Evolutionary conservation across 2,888 invertebrate species (phyloP), one percentile per base, ranked within the genome.

Genomic region (Acleris sparsana): DNA sequence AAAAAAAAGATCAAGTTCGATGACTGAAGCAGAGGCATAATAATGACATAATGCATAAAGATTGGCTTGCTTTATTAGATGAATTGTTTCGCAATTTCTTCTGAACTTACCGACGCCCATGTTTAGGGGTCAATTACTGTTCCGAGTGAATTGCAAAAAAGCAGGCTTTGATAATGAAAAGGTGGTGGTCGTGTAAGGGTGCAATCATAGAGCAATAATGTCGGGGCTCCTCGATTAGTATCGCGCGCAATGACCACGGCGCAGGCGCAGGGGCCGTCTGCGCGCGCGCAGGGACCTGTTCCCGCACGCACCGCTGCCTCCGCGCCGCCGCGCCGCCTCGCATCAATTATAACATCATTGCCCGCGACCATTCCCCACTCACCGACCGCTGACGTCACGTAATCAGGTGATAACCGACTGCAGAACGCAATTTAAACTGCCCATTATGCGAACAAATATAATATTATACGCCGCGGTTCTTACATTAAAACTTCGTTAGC

Each of bases 141-240:
- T 57, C 46, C 66, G 57, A 66, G 66, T 57, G 52, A 71, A 72
- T 70, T 69, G 64, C 65, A 72, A 59, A 59, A 68, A 72, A 72
- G 70, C 71, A 74, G 75, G 70, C 65, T 70, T 69, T 69, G 66
- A 72, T 83, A 83, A 81, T 80, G 80, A 80, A 76, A 77, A 75
- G 74, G 76, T 75, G 73, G 76, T 72, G 67, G 69, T 65, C 67
- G 71, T 72, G 70, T 69, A 63, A 72, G 72, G 73, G 75, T 73
- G 75, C 77, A 82, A 84, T 84, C 79, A 80, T 70, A 72, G 69
- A 71, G 74, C 73, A 74, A 78, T 82, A 80, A 84, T 80, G 72
- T 73, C 69, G 72, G 74, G 73, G 74, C 76, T 78, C 63, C 67
- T 74, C 70, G 57, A 69, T 71, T 76, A 68, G 72, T 70, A 75